Base-by-base conservation (phyloP, 2,113 vertebrate genomes). In the Colistium nudipinnis region DNA sequence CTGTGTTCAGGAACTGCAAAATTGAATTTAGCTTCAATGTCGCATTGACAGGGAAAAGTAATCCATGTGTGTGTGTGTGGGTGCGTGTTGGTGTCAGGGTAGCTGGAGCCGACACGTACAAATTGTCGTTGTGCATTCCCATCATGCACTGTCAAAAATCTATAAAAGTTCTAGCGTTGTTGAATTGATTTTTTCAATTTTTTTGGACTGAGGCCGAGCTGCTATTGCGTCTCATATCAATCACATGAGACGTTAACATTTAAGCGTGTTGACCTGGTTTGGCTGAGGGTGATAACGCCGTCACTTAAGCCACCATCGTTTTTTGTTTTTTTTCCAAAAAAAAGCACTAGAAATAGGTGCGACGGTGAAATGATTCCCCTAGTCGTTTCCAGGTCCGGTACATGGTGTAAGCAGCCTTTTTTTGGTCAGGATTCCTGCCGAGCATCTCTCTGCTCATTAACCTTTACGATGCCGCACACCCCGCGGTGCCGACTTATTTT, bases 361-460 rank as follows among this genome's bases (percentile, higher is more conserved):
- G 35, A 17, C 2, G 1, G 17, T 5, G 8, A 31, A 31, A 31
- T 57, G 2, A 52, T 20, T 59, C 57, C 24, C 7, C 10, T 2
- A 28, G 25, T 45, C 55, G 41, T 57, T 49, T 27, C 6, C 35
- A 25, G 3, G 16, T n/a, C n/a, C 0, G 4, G 27, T 16, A 4
- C 43, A 51, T 16, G 55, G 19, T n/a, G 22, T 14, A 39, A 47
- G 62, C 44, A 44, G 43, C 25, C 63, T 57, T 57, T 33, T 20
- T 47, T 35, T 82, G 63, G 38, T 51, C 36, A 30, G 41, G 52
- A 14, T 52, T 70, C 60, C 64, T 47, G 51, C n/a, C 24, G 77
- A 73, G 64, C 24, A 64, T 82, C 28, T 77, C 74, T 61, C 53
- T 76, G 44, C 81, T 88, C 77, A 86, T 91, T 91, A 90, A 87